Evolutionary conservation across 2,888 invertebrate species (phyloP).

Genomic region (Aspidiotus destructor): DNA sequence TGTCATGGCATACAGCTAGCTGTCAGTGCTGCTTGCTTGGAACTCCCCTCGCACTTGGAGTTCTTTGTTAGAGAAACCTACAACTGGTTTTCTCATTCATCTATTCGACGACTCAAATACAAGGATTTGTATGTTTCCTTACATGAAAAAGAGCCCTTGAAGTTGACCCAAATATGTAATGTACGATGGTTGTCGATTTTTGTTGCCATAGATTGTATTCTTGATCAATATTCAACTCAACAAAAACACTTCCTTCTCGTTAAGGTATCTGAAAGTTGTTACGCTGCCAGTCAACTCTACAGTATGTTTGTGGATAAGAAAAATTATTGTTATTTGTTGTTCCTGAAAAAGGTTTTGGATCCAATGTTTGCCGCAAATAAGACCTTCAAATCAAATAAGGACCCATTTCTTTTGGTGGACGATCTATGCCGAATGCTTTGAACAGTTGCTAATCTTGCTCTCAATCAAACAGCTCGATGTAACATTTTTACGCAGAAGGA

Average conservation of each 20-base stretch:
- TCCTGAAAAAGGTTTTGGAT: background rate
- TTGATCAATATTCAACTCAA: background rate
- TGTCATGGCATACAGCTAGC: conserved; percentile 10
- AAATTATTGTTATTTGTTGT: background rate
- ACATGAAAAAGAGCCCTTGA: background rate
- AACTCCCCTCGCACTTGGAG: background rate
- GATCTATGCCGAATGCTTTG: background rate
- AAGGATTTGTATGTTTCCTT: background rate
- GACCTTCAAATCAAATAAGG: background rate
- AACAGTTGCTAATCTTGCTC: background rate
- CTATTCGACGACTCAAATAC: background rate
- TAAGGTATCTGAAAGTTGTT: background rate
- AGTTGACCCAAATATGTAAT: background rate
- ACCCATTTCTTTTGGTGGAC: background rate
- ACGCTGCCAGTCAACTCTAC: background rate
- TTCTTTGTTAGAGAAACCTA: background rate
- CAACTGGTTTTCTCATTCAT: background rate
- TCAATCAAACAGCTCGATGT: background rate
- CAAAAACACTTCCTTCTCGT: background rate
- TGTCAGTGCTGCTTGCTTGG: background rate
- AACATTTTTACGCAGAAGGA: background rate
- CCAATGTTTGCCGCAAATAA: background rate
- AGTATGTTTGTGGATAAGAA: background rate
- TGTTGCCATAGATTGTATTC: background rate
- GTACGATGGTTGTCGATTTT: background rate